Percentiles rank a stretch among this genome's conserved stretches.
Evolutionary conservation across 2,113 vertebrate genomes (phyloP).

Genomic region (Saccopteryx bilineata): DNA sequence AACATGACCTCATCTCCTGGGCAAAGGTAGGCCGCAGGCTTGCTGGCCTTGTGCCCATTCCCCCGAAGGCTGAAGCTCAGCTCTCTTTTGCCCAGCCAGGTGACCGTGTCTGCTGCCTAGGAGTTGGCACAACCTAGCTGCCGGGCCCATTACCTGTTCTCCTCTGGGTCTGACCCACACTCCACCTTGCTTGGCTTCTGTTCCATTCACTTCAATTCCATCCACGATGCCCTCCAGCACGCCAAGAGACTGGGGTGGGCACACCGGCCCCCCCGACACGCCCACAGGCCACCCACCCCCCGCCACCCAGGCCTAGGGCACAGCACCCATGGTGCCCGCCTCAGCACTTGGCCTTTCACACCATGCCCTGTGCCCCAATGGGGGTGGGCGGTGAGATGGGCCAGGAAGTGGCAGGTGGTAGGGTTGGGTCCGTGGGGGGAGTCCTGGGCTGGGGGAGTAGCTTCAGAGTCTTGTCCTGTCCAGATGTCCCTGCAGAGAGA

Average conservation of each 20-base stretch:
- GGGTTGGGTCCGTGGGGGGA: background rate
- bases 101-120: background rate
- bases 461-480: slow-evolving; percentile 64
- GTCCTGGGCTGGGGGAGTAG: slow-evolving; percentile 34
- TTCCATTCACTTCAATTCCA: slow-evolving; percentile 94
- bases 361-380: slow-evolving; percentile 80
- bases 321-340: slow-evolving; percentile 86
- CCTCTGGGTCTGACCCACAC: slow-evolving; percentile 92
- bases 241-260: slow-evolving; percentile 88
- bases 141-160: slow-evolving; percentile 88
- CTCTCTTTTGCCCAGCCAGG: background rate
- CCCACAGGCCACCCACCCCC: slow-evolving; percentile 80
- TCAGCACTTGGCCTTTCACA: slow-evolving; percentile 81
- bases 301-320: slow-evolving; percentile 84
- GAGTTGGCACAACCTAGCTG: background rate
- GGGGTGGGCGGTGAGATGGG: slow-evolving; percentile 77
- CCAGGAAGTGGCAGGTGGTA: slow-evolving; percentile 70
- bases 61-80: background rate
- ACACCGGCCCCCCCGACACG: slow-evolving; percentile 78
- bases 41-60: background rate
- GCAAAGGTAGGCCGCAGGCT: slow-evolving; percentile 48
- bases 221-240: slow-evolving; percentile 89
- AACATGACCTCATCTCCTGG: slow-evolving; percentile 24
- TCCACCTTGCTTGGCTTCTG: slow-evolving; percentile 93
- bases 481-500: slow-evolving; percentile 75